phyloP scores from a whole-genome alignment of 2,113 vertebrate species.

The Carettochelys insculpta region DNA sequence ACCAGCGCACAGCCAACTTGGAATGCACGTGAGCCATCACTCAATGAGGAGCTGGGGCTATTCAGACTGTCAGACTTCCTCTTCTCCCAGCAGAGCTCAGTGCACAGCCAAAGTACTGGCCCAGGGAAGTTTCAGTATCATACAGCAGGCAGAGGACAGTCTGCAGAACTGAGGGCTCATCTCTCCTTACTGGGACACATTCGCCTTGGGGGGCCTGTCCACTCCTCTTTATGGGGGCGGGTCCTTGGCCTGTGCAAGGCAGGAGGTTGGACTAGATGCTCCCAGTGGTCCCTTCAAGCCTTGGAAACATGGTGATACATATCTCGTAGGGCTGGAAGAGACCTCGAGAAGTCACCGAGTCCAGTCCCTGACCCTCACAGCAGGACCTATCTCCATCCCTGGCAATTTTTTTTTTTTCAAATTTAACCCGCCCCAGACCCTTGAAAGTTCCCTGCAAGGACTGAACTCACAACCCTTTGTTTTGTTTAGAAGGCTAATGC shows the following conservation, averaged over 20 bases:
- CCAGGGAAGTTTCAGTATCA: accelerated
- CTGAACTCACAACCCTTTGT: too few species aligned
- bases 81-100: background rate
- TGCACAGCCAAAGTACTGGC: accelerated
- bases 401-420: too few species aligned
- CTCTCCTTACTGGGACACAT: accelerated
- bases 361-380: too few species aligned
- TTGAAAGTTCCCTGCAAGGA: too few species aligned
- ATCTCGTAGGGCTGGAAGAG: too few species aligned
- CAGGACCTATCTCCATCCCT: too few species aligned
- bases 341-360: too few species aligned
- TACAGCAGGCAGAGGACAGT: accelerated
- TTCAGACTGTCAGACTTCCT: background rate
- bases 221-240: background rate
- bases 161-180: background rate
- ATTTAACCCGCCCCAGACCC: too few species aligned
- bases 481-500: too few species aligned
- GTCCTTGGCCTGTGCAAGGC: background rate
- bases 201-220: background rate
- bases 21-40: too few species aligned
- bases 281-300: background rate
- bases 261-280: background rate
- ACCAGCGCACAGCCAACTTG: too few species aligned
- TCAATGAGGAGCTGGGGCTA: background rate
- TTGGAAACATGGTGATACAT: too few species aligned